phyloP scores from a whole-genome alignment of 2,888 invertebrate genomes.

The Temnothorax rugatulus region DNA sequence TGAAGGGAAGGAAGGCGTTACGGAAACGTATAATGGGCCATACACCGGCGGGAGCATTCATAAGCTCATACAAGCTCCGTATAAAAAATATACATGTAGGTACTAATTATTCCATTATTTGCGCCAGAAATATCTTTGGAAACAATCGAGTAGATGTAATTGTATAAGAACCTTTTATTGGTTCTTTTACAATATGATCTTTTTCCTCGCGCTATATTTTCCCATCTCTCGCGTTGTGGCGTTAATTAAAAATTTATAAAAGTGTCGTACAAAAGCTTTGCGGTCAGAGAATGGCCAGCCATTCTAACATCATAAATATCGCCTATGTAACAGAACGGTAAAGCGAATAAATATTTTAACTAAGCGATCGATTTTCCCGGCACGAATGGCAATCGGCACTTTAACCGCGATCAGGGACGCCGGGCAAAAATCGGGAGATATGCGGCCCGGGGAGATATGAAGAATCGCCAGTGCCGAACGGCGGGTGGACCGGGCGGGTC shows the following conservation, averaged over 20 bases:
- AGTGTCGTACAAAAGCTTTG: conserved; percentile 3
- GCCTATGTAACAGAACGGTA: too few relatives aligned
- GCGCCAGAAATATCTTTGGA: background rate
- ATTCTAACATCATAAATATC: conserved; percentile 12
- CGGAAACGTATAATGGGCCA: conserved; percentile 29
- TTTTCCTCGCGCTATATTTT: background rate
- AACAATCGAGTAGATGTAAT: background rate
- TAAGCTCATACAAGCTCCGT: background rate
- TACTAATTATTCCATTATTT: conserved; percentile 30
- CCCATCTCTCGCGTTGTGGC: background rate
- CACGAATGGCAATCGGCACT: conserved; percentile 7
- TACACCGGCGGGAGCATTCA: background rate
- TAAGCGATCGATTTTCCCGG: conserved; percentile 22
- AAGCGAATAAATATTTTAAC: conserved; percentile 25
- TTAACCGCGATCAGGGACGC: conserved; percentile 18
- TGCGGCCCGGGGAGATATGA: conserved; percentile 20
- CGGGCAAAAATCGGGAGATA: conserved; percentile 22
- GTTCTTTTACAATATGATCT: background rate
- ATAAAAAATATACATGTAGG: background rate
- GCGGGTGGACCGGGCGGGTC: background rate
- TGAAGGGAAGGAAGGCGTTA: conserved; percentile 9
- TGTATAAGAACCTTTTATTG: background rate
- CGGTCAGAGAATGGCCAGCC: background rate
- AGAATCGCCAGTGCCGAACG: conserved; percentile 17
- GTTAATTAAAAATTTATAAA: conserved; percentile 42